phyloP scores from a whole-genome alignment of 2,797 vertebrate genomes.

The Gallirallus australis region DNA sequence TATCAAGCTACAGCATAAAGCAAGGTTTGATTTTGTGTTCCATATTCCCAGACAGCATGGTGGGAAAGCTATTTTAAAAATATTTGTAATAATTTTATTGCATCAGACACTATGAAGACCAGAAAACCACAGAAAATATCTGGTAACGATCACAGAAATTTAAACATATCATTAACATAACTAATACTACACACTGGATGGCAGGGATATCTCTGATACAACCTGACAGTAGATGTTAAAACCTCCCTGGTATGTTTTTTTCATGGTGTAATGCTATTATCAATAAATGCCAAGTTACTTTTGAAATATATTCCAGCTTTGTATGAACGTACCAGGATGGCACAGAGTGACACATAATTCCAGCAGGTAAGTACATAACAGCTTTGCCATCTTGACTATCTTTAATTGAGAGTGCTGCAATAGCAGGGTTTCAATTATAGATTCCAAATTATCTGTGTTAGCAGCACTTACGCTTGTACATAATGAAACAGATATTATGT shows the following conservation, averaged over 20 bases:
- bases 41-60: background rate
- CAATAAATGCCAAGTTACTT: background rate
- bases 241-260: background rate
- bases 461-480: conserved; percentile 56
- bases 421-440: conserved; percentile 65
- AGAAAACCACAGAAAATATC: background rate
- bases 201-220: background rate
- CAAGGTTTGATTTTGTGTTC: background rate
- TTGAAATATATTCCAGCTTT: conserved; percentile 11
- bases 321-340: background rate
- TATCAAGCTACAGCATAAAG: background rate
- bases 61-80: background rate
- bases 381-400: conserved; percentile 54
- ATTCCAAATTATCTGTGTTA: conserved; percentile 62
- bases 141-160: background rate
- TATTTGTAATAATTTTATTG: background rate
- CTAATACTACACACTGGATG: background rate
- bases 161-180: background rate
- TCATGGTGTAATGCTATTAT: background rate
- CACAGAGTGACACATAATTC: conserved; percentile 25
- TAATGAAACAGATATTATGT: conserved; percentile 58
- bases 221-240: background rate
- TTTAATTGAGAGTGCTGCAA: conserved; percentile 65
- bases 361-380: conserved; percentile 62
- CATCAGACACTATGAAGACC: background rate